Evolutionary conservation across 1,140 invertebrate species (phyloP).

Genomic region (Epicauta chinensis): DNA sequence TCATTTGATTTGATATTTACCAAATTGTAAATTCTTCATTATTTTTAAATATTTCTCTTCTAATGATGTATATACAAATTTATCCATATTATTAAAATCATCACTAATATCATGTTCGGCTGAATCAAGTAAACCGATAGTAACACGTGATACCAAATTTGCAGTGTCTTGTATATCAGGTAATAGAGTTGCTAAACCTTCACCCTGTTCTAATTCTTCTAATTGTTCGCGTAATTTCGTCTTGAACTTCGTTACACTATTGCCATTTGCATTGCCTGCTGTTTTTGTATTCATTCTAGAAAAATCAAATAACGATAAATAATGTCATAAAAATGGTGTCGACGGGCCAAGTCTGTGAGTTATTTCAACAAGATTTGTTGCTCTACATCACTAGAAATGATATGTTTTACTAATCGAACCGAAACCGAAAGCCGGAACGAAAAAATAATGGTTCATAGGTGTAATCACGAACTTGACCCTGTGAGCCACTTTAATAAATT

Average conservation of each 20-base stretch:
- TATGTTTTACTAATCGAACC: no score
- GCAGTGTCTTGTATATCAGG: conserved; percentile 84
- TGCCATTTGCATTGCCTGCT: neutral
- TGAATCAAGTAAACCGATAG: conserved; percentile 39
- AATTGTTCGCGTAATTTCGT: conserved; percentile 45
- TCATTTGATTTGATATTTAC: conserved; percentile 53
- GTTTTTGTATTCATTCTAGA: conserved; percentile 21
- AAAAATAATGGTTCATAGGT: no score
- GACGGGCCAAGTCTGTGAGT: no score
- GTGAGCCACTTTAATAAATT: no score
- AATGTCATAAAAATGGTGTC: no score
- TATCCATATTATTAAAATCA: conserved; percentile 42
- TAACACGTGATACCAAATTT: conserved; percentile 65
- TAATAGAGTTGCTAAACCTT: conserved; percentile 79
- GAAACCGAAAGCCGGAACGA: no score
- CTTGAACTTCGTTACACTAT: conserved; percentile 39
- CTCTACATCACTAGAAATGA: no score
- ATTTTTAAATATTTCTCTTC: conserved; percentile 75
- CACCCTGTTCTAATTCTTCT: conserved; percentile 73
- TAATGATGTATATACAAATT: conserved; percentile 47
- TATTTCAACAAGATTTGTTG: no score
- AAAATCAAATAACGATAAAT: neutral
- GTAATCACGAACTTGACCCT: no score
- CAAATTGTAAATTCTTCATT: conserved; percentile 85
- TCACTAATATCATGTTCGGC: conserved; percentile 29